Percentiles rank a stretch among this genome's conserved stretches.
phyloP scores from a whole-genome alignment of 1,140 invertebrate species.

The Hycleus phaleratus region DNA sequence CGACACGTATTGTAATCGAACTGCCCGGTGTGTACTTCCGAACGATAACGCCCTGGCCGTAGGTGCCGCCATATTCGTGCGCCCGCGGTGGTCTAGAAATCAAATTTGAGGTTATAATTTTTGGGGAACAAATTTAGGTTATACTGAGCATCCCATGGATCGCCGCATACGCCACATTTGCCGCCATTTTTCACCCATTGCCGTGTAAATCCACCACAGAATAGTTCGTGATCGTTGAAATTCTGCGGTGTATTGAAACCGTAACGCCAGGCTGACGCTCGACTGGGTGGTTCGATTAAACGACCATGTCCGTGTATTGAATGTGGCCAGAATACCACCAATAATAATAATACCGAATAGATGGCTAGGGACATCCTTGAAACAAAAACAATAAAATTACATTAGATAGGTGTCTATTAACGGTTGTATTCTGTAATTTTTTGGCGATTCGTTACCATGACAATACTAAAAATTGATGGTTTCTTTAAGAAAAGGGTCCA shows the following conservation, averaged over 20 bases:
- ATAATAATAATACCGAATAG: too few species aligned
- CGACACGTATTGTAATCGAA: constrained; percentile 62
- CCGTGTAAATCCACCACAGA: constrained; percentile 77
- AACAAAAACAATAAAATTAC: too few species aligned
- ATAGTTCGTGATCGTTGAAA: constrained; percentile 85
- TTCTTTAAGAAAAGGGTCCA: too few species aligned
- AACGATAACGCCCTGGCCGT: constrained; percentile 72
- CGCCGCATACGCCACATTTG: constrained; percentile 84
- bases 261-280: constrained; percentile 74
- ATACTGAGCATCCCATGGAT: constrained; percentile 63
- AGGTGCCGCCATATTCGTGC: constrained; percentile 79
- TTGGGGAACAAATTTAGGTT: constrained; percentile 25
- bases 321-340: too few species aligned
- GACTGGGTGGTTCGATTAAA: constrained; percentile 75
- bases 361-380: too few species aligned
- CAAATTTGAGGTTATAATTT: constrained; percentile 7
- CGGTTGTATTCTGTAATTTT: too few species aligned
- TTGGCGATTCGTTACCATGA: too few species aligned
- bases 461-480: too few species aligned
- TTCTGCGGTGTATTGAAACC: constrained; percentile 67
- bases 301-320: constrained; percentile 57
- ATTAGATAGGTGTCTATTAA: too few species aligned
- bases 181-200: constrained; percentile 67
- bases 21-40: constrained; percentile 61
- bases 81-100: constrained; percentile 54